Evolutionary conservation across 2,888 invertebrate species (phyloP).

Genomic region (Tolmerus cingulatus): DNA sequence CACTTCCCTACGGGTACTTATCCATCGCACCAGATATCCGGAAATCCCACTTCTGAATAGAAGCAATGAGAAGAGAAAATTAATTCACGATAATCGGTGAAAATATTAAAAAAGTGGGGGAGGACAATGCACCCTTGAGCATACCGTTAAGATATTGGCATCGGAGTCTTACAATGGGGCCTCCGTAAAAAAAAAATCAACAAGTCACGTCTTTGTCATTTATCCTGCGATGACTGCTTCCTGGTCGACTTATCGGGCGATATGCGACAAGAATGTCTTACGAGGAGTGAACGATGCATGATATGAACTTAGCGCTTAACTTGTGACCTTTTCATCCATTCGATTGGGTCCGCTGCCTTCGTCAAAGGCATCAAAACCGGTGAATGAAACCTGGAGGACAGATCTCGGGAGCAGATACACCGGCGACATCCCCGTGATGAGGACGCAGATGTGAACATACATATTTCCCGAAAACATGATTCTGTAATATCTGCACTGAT

Average conservation of each 20-base stretch:
- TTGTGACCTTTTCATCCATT: not conserved
- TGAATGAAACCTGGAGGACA: not conserved
- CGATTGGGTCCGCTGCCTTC: not conserved
- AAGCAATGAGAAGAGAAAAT: constrained; percentile 36
- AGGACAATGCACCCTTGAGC: not conserved
- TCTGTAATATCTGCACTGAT: constrained; percentile 46
- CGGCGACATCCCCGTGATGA: not conserved
- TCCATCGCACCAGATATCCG: not conserved
- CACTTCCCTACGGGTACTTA: not conserved
- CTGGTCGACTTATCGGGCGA: constrained; percentile 30
- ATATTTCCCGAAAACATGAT: constrained; percentile 39
- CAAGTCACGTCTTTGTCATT: constrained; percentile 51
- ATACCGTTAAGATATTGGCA: constrained; percentile 10
- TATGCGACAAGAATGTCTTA: constrained; percentile 24
- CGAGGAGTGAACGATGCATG: not conserved
- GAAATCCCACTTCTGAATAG: not conserved
- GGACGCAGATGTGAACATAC: not conserved
- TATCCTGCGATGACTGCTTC: constrained; percentile 47
- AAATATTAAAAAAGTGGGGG: constrained; percentile 6
- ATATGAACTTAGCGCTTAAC: not conserved
- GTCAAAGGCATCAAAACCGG: not conserved
- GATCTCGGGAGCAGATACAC: constrained; percentile 3
- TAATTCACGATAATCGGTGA: constrained; percentile 47
- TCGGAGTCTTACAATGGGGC: not conserved
- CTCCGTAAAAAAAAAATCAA: constrained; percentile 38